A percentile compares a stretch with the other conserved stretches of the same genome.
Conservation (phyloP, 2,797 vertebrate genomes). For the Trematomus bernacchii region DNA sequence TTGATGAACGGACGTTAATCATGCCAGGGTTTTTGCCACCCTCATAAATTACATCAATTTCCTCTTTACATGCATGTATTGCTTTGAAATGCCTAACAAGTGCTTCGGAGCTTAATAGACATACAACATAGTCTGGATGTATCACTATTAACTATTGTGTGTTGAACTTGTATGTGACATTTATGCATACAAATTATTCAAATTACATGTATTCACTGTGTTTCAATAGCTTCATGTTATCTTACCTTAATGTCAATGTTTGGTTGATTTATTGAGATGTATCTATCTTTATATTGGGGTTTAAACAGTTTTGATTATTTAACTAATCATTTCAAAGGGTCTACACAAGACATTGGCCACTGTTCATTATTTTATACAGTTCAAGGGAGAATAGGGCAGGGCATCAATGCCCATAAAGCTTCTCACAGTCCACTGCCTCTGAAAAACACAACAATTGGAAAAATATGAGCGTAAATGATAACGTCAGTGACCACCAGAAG, state of each 20-base stretch:
- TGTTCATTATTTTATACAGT: neutral
- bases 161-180: neutral
- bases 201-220: neutral
- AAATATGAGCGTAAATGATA: neutral
- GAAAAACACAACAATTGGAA: slow-evolving; percentile 10
- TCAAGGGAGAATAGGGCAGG: neutral
- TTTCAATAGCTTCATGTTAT: too few relatives aligned
- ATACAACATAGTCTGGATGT: neutral
- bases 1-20: neutral
- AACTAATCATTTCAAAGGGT: neutral
- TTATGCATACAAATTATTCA: neutral
- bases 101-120: neutral
- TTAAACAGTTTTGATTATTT: neutral
- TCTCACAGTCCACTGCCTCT: slow-evolving; percentile 12
- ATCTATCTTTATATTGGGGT: neutral
- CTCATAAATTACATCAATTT: neutral
- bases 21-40: neutral
- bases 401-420: neutral
- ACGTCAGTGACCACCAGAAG: slow-evolving; percentile 35
- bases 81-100: neutral
- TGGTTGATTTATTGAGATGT: neutral
- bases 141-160: neutral
- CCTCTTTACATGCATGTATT: neutral
- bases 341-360: neutral
- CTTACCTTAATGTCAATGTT: neutral